Percentiles rank a stretch among this genome's conserved stretches.
Conservation (phyloP, 2,113 vertebrate genomes). For the Leuciscus idus region DNA sequence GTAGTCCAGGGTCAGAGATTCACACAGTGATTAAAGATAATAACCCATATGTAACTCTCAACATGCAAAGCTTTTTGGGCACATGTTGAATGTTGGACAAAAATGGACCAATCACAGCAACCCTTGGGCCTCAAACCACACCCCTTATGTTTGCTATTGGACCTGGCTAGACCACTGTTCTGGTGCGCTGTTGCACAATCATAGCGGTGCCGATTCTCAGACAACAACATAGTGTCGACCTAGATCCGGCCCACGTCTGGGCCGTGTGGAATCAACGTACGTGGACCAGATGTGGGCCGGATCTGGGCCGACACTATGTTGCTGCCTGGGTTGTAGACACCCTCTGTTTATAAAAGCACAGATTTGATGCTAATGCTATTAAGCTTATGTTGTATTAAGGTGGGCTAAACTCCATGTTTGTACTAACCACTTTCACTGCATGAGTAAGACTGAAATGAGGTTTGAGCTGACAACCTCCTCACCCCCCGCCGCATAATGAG, state of each 20-base stretch:
- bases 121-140: conserved; percentile 5
- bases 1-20: conserved; percentile 8
- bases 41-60: background rate
- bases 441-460: conserved; percentile 48
- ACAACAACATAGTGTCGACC: no score
- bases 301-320: no score
- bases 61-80: background rate
- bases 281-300: no score
- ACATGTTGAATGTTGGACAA: background rate
- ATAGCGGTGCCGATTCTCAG: background rate
- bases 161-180: conserved; percentile 16
- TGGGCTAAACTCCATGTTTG: conserved; percentile 28
- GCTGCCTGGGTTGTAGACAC: background rate
- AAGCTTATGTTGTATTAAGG: conserved; percentile 40
- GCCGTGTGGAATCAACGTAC: no score
- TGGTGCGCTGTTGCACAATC: conserved; percentile 42
- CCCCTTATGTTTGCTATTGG: background rate
- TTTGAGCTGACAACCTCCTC: conserved; percentile 41
- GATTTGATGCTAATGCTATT: background rate
- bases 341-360: conserved; percentile 21
- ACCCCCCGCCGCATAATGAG: conserved; percentile 73
- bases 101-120: conserved; percentile 8
- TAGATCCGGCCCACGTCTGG: no score
- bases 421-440: conserved; percentile 70
- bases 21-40: background rate